phyloP scores from a whole-genome alignment of 2,888 invertebrate species.

The Drosophila antonietae region DNA sequence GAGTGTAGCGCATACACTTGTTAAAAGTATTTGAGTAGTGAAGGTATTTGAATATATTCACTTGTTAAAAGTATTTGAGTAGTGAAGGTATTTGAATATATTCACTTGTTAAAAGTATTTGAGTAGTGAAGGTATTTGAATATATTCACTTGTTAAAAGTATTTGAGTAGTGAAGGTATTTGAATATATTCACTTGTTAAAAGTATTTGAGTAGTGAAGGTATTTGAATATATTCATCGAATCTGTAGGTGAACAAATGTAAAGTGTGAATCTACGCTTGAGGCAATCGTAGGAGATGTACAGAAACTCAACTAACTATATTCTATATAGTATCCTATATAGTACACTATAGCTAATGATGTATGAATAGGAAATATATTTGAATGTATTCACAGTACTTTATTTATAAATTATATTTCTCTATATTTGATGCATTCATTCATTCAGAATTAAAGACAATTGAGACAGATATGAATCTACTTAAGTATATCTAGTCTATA shows the following conservation, averaged over 20 bases:
- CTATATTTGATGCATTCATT: too few species aligned
- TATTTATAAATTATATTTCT: too few species aligned
- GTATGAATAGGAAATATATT: constrained; percentile 2
- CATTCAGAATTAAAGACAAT: too few species aligned
- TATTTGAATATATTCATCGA: constrained; percentile 10
- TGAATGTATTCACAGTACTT: not conserved
- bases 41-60: constrained; percentile 1
- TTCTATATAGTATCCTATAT: not conserved
- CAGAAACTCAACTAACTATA: too few species aligned
- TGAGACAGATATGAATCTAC: too few species aligned
- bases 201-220: not conserved
- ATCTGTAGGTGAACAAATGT: constrained; percentile 3
- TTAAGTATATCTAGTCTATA: not conserved
- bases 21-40: not conserved
- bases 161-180: constrained; percentile 2
- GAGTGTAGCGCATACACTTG: not conserved
- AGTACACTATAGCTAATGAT: too few species aligned
- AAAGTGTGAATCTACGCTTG: too few species aligned
- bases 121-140: constrained; percentile 5
- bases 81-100: constrained; percentile 3
- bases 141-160: not conserved
- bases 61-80: not conserved
- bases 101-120: constrained; percentile 8
- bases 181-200: not conserved
- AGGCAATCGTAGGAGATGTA: too few species aligned